These are phyloP conservation scores for Lutraria lutraria DNA, from an alignment of 2,888 invertebrate species.

Conservation along the genomic window DNA sequence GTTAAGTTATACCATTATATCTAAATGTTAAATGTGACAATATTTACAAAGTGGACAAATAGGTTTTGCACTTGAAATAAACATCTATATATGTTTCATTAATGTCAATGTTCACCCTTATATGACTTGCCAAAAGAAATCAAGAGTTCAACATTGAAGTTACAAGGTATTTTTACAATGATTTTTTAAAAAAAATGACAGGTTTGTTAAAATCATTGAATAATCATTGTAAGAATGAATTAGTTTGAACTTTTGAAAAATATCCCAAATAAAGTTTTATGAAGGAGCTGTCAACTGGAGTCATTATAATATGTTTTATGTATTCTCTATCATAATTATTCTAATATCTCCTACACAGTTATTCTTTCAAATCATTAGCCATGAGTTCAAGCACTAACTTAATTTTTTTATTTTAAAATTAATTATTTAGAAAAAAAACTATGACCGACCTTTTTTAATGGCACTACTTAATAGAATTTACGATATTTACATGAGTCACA, in stretches of 20 bases:
- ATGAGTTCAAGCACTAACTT: no score
- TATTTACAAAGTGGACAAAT: constrained; percentile 35
- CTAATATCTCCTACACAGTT: no score
- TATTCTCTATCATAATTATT: no score
- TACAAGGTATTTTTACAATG: background rate
- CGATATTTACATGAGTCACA: no score
- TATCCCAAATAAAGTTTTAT: no score
- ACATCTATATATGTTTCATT: background rate
- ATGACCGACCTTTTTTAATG: no score
- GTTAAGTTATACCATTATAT: background rate
- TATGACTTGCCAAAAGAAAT: background rate
- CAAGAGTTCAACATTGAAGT: background rate
- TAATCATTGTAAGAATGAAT: background rate
- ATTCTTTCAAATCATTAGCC: no score
- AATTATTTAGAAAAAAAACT: no score
- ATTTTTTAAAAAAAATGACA: background rate
- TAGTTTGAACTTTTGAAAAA: background rate
- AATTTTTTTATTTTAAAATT: no score
- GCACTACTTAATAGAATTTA: no score
- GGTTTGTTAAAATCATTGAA: background rate
- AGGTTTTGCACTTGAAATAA: background rate
- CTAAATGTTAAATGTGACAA: constrained; percentile 19
- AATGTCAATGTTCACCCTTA: background rate
- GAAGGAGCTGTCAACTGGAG: no score
- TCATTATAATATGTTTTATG: no score